These are phyloP conservation scores for Bombus picipes DNA, from an alignment of 1,140 invertebrate species.

Conservation along the genomic window DNA sequence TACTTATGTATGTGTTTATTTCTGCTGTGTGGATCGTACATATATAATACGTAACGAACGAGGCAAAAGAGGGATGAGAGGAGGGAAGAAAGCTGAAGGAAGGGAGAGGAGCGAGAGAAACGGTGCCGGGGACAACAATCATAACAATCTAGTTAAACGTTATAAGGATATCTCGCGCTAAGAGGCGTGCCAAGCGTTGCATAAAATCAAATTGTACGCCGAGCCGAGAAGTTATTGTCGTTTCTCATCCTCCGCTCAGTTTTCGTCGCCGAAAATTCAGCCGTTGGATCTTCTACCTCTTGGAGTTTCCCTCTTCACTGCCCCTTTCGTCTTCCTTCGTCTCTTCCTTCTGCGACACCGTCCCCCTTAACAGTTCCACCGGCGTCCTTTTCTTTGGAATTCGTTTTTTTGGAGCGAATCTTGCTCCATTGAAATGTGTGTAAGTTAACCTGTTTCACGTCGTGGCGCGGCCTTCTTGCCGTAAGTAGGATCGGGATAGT, in stretches of 20 bases:
- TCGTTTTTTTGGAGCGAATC: background rate
- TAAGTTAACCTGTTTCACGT: background rate
- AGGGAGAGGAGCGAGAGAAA: conserved; percentile 19
- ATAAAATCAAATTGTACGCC: conserved; percentile 83
- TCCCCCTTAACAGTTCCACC: background rate
- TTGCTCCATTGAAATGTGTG: too few relatives aligned
- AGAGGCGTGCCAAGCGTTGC: conserved; percentile 83
- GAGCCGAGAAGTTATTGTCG: conserved; percentile 82
- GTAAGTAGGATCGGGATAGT: background rate
- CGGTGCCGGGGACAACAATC: conserved; percentile 76
- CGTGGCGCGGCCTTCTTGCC: background rate
- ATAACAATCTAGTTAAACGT: conserved; percentile 82
- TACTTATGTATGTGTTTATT: conserved; percentile 18
- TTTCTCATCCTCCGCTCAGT: conserved; percentile 73
- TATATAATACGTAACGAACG: conserved; percentile 35
- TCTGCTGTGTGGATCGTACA: conserved; percentile 15
- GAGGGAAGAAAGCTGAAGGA: conserved; percentile 16
- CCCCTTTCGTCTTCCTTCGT: background rate
- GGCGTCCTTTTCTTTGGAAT: background rate
- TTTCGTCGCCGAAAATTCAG: conserved; percentile 75
- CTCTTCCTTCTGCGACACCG: background rate
- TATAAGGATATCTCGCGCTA: conserved; percentile 82
- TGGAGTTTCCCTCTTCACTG: conserved; percentile 30
- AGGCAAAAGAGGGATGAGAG: conserved; percentile 28
- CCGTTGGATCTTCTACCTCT: conserved; percentile 57